Base-by-base conservation (phyloP, 2,113 vertebrate species). In the Suricata suricatta region DNA sequence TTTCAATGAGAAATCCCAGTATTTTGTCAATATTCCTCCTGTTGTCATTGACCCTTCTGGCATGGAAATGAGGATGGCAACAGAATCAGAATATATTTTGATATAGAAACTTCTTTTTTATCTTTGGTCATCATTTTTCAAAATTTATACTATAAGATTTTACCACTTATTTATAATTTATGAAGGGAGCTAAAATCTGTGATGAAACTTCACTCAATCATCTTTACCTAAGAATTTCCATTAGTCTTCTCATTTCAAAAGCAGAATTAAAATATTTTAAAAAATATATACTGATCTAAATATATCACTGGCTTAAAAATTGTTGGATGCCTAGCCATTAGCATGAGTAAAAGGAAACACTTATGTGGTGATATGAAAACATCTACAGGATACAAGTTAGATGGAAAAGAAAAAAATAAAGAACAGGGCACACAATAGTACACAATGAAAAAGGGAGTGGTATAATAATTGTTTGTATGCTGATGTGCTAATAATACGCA, bases 351-450 rank as follows among this genome's bases (percentile, higher is more conserved):
- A 35, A 88, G 31, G 1, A 81, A 87, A 4, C 33, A 38, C 17
- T 50, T 41, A 35, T 23, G n/a, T 50, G 4, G 50, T 72, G 44
- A 33, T 47, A 50, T 35, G 23, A 92, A 86, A 90, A 93, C 17
- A 64, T n/a, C 14, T 72, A 33, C 4, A 52, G 38, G 14, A 38
- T 16, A 50, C 11, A 88, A 50, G 12, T 50, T 57, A 90, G 16
- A 21, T 52, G 6, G 29, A 81, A 96, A 87, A 87, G 86, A n/a
- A 90, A 90, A 52, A 96, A 90, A 77, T 64, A 52, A 7, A 69
- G 25, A 47, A 74, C 3, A 90, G 5, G 68, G 29, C 54, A 16
- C n/a, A 81, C 19, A 89, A n/a, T 25, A 50, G 16, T 29, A 77
- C 16, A 47, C 29, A 47, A 41, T 60, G 29, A 74, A 57, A 81